Evolutionary conservation across 2,797 vertebrate genomes (phyloP).

Genomic region (Austrolebias charrua): DNA sequence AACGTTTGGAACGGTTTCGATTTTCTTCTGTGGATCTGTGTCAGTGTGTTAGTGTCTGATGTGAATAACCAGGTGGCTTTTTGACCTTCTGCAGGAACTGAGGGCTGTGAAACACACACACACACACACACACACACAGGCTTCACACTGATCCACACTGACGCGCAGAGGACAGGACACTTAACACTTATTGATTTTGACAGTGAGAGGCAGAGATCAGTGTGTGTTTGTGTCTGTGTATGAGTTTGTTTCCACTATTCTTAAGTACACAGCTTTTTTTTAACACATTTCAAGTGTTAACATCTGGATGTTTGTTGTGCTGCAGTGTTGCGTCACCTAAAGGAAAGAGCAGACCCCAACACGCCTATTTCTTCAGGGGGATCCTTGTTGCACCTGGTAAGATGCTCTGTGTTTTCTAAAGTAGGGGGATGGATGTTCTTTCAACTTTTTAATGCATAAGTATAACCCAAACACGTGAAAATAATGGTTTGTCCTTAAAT

Average conservation of each 20-base stretch:
- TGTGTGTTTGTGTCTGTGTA: conserved; percentile 14
- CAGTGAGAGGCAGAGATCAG: conserved; percentile 23
- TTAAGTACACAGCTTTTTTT: conserved; percentile 2
- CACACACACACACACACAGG: background rate
- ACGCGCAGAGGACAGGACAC: conserved; percentile 44
- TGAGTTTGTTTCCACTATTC: conserved; percentile 7
- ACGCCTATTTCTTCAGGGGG: conserved; percentile 84
- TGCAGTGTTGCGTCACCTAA: conserved; percentile 89
- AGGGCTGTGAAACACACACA: background rate
- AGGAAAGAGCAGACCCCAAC: conserved; percentile 87
- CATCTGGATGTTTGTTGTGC: conserved; percentile 49
- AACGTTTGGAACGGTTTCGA: conserved; percentile 23
- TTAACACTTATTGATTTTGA: conserved; percentile 24
- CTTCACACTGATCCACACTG: conserved; percentile 29
- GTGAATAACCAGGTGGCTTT: conserved; percentile 35
- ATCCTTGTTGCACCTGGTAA: conserved; percentile 93
- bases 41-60: conserved; percentile 53
- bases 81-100: conserved; percentile 31
- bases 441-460: background rate
- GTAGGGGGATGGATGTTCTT: background rate
- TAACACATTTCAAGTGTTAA: conserved; percentile 37
- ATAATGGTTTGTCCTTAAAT: background rate
- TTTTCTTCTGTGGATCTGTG: conserved; percentile 42
- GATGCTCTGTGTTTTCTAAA: conserved; percentile 30
- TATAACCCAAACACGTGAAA: background rate